These are phyloP conservation scores for Passer domesticus DNA, from an alignment of 2,113 vertebrate genomes.

Conservation along the genomic window DNA sequence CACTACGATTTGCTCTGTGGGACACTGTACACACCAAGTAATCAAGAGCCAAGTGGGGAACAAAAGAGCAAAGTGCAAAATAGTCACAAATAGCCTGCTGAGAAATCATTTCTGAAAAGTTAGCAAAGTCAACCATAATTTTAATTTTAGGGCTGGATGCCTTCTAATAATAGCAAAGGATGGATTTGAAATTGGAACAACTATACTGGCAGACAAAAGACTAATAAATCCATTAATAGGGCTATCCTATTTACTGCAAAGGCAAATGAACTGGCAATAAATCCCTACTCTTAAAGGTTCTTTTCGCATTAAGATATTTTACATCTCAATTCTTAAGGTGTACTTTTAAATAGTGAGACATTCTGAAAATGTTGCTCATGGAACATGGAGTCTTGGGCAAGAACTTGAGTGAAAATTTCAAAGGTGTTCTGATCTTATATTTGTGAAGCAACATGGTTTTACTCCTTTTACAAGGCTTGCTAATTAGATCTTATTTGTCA, in stretches of 20 bases:
- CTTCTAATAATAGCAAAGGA: conserved; percentile 26
- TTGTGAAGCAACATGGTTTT: neutral
- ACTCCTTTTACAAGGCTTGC: neutral
- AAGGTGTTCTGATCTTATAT: neutral
- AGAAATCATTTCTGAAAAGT: conserved; percentile 17
- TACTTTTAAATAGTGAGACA: neutral
- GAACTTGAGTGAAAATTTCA: neutral
- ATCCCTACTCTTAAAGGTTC: neutral
- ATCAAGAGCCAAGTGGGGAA: conserved; percentile 1
- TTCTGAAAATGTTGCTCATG: neutral
- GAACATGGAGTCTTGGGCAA: neutral
- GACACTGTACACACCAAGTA: neutral
- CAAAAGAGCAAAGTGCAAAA: conserved; percentile 46
- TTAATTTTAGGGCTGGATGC: conserved; percentile 26
- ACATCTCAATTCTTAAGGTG: neutral
- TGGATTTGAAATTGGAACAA: conserved; percentile 28
- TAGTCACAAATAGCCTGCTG: neutral
- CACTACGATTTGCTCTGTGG: neutral
- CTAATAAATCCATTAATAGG: neutral
- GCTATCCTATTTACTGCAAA: neutral
- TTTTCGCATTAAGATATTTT: neutral
- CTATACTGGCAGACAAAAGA: neutral
- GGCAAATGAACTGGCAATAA: neutral
- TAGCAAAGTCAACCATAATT: conserved; percentile 17
- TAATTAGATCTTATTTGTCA: neutral